These are phyloP conservation scores for Chalcosyrphus nemorum DNA, from an alignment of 2,888 invertebrate genomes.

Conservation along the genomic window DNA sequence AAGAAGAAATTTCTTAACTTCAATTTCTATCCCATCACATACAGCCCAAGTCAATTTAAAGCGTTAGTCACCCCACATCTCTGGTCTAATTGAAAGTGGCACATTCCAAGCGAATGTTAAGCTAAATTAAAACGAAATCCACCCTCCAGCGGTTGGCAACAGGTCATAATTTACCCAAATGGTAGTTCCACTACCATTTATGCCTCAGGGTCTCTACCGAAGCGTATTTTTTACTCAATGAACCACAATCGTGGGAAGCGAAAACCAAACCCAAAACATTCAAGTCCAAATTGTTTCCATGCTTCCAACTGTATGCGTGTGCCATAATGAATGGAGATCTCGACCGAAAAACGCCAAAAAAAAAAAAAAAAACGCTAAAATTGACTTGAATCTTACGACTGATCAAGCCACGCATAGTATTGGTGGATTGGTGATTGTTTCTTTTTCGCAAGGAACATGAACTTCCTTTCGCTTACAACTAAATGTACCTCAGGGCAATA, in stretches of 20 bases:
- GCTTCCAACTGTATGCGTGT: slow-evolving; percentile 8
- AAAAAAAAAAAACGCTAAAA: background rate
- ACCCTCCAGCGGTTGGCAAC: slow-evolving; percentile 15
- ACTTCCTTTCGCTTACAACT: slow-evolving; percentile 26
- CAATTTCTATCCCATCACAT: too few relatives aligned
- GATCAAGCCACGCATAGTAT: slow-evolving; percentile 12
- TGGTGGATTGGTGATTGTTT: too few relatives aligned
- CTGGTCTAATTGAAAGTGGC: slow-evolving; percentile 12
- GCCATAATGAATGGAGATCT: slow-evolving; percentile 33
- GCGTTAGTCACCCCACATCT: background rate
- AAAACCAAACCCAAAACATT: slow-evolving; percentile 23
- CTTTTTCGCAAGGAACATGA: slow-evolving; percentile 7
- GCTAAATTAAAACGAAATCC: background rate
- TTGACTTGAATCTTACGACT: background rate
- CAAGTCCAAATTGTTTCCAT: slow-evolving; percentile 4
- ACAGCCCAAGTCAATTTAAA: background rate
- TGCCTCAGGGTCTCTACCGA: slow-evolving; percentile 19
- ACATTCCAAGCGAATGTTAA: background rate
- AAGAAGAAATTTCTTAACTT: too few relatives aligned
- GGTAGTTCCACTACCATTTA: slow-evolving; percentile 15
- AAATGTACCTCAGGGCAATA: slow-evolving; percentile 10
- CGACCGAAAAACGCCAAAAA: background rate
- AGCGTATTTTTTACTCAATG: slow-evolving; percentile 48
- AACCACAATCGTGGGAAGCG: slow-evolving; percentile 65
- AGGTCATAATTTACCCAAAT: slow-evolving; percentile 48